Evolutionary conservation across 2,797 vertebrate genomes (phyloP).

Genomic region (Pseudochromis fuscus): DNA sequence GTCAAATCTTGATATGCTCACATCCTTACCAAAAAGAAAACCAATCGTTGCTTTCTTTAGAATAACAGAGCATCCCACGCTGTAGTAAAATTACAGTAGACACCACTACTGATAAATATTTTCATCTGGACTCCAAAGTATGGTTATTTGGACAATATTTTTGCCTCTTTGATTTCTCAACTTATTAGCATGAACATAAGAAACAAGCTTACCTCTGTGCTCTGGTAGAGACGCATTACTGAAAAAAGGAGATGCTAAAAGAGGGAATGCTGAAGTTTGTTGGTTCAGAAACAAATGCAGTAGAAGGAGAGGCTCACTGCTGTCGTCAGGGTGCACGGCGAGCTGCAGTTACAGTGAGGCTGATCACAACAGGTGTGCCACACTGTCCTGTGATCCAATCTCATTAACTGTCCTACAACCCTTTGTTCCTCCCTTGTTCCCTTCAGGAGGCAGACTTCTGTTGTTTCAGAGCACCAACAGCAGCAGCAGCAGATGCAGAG

Average conservation of each 20-base stretch:
- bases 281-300: background rate
- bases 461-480: conserved; percentile 31
- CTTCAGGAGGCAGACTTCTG: conserved; percentile 48
- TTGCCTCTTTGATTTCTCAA: background rate
- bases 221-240: conserved; percentile 66
- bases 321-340: background rate
- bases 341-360: conserved; percentile 14
- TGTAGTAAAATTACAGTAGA: no score
- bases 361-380: conserved; percentile 47
- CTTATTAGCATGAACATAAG: background rate
- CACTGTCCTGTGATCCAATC: conserved; percentile 53
- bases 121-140: background rate
- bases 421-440: conserved; percentile 37
- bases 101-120: background rate
- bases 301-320: conserved; percentile 6
- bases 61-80: background rate
- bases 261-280: background rate
- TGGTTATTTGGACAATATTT: background rate
- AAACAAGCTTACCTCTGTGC: conserved; percentile 64
- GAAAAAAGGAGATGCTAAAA: background rate
- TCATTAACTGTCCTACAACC: conserved; percentile 52
- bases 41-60: background rate
- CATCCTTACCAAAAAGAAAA: background rate
- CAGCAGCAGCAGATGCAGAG: conserved; percentile 32
- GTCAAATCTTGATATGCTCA: background rate